phyloP scores from a whole-genome alignment of 2,797 vertebrate genomes.

The Coregonus ussuriensis region DNA sequence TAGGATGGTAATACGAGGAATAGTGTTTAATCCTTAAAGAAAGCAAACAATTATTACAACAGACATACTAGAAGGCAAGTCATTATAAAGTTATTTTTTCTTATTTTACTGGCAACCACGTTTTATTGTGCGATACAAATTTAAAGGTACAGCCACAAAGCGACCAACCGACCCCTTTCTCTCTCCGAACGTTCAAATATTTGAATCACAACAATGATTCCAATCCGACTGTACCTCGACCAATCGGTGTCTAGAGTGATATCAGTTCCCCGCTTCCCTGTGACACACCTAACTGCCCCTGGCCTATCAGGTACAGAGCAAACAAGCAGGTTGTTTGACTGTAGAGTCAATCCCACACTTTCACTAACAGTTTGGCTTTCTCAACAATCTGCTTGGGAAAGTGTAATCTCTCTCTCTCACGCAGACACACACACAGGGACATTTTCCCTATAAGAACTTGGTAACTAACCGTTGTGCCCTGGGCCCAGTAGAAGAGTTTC shows the following conservation, averaged over 20 bases:
- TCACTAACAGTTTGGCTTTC: background rate
- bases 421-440: slow-evolving; percentile 5
- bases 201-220: slow-evolving; percentile 71
- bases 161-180: slow-evolving; percentile 15
- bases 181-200: slow-evolving; percentile 56
- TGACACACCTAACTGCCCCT: slow-evolving; percentile 44
- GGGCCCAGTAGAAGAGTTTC: slow-evolving; percentile 7
- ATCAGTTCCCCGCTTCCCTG: slow-evolving; percentile 34
- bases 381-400: background rate
- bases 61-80: slow-evolving; percentile 25
- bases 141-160: slow-evolving; percentile 36
- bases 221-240: slow-evolving; percentile 45
- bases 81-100: slow-evolving; percentile 8
- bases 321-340: slow-evolving; percentile 32
- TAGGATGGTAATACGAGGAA: slow-evolving; percentile 18
- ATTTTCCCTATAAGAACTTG: too few relatives aligned
- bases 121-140: slow-evolving; percentile 43
- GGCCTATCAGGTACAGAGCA: slow-evolving; percentile 40
- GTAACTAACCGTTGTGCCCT: background rate
- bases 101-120: slow-evolving; percentile 31
- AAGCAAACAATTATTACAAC: slow-evolving; percentile 22
- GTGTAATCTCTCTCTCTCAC: slow-evolving; percentile 9
- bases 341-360: slow-evolving; percentile 8
- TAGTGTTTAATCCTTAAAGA: slow-evolving; percentile 26
- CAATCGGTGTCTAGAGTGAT: slow-evolving; percentile 53